Evolutionary conservation across 2,113 vertebrate species (phyloP), one percentile per base, ranked within the genome.

Genomic region (Peromyscus californicus): DNA sequence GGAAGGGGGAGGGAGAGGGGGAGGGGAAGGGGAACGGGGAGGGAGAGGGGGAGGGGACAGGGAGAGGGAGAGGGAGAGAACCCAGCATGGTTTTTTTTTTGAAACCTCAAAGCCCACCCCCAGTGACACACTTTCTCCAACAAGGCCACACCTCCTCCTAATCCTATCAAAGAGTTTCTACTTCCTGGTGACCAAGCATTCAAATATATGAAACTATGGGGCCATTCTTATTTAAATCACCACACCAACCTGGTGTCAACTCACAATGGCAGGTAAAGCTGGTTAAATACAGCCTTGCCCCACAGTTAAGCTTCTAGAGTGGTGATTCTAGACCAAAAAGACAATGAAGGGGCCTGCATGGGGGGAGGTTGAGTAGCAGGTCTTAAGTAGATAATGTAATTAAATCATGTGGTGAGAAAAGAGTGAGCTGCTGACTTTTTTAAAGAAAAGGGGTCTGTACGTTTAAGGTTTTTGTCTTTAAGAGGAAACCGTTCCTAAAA

Each of bases 401-500:
- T 75, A 89, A 75, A 85, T 80, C 72, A 91, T 76, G 86, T 89
- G n/a, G 65, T 45, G 65, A 94, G 31, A 51, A 84, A 94, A 89
- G 16, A 97, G 91, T 4, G 8, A 85, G 21, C 22, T 29, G 13
- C 65, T 79, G 45, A 90, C 63, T 83, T 76, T 59, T 51, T 76
- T 57, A 76, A 79, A 88, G 36, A 24, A 83, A 90, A 24, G 29
- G 88, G 36, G n/a, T 93, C 22, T 57, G 33, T 90, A 91, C 87
- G 57, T 84, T 92, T 63, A 67, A 89, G 82, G 29, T 65, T 70
- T 70, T 67, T 94, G 94, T 92, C 89, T 92, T 95, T 72, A 59
- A 90, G 96, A 83, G 36, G 93, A 95, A 89, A 69, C 45, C 61
- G 96, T 57, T 69, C 67, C 82, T 83, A 87, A 82, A 95, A 84